Evolutionary conservation across 2,888 invertebrate genomes (phyloP).

Genomic region (Aporophyla nigra): DNA sequence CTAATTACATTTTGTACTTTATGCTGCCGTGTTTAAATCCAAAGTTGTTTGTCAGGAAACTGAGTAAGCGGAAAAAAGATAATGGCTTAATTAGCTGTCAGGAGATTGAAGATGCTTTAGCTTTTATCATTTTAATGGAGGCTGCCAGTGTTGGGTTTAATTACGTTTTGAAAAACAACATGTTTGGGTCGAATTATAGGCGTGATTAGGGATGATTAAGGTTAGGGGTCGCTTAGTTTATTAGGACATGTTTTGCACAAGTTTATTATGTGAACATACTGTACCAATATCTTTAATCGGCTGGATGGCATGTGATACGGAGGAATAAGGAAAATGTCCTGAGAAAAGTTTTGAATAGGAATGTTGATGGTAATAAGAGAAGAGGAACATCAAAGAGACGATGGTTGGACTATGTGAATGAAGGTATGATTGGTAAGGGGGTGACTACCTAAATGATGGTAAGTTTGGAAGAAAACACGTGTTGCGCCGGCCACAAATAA

Average conservation of each 20-base stretch:
- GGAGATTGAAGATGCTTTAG: constrained; percentile 48
- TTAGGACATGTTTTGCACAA: background rate
- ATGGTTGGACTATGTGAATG: too few species aligned
- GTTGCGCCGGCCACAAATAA: too few species aligned
- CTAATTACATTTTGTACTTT: constrained; percentile 58
- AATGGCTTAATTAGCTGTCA: constrained; percentile 67
- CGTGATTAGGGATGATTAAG: constrained; percentile 16
- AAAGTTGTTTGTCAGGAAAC: constrained; percentile 48
- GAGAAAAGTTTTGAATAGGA: too few species aligned
- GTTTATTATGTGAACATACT: background rate
- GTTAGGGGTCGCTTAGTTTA: background rate
- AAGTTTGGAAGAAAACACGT: too few species aligned
- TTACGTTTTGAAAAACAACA: constrained; percentile 44
- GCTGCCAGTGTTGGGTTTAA: constrained; percentile 21
- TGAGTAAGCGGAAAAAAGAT: constrained; percentile 64
- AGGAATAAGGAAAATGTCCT: too few species aligned
- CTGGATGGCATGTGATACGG: too few species aligned
- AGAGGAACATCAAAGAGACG: too few species aligned
- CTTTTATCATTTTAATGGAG: constrained; percentile 59
- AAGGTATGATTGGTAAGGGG: too few species aligned
- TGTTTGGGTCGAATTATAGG: constrained; percentile 13
- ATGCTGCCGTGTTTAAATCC: constrained; percentile 44
- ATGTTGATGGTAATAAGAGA: too few species aligned
- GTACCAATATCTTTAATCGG: background rate
- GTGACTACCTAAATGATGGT: too few species aligned